A percentile compares a stretch with the other conserved stretches of the same genome.
phyloP scores from a whole-genome alignment of 2,113 vertebrate genomes.

The Grus americana region DNA sequence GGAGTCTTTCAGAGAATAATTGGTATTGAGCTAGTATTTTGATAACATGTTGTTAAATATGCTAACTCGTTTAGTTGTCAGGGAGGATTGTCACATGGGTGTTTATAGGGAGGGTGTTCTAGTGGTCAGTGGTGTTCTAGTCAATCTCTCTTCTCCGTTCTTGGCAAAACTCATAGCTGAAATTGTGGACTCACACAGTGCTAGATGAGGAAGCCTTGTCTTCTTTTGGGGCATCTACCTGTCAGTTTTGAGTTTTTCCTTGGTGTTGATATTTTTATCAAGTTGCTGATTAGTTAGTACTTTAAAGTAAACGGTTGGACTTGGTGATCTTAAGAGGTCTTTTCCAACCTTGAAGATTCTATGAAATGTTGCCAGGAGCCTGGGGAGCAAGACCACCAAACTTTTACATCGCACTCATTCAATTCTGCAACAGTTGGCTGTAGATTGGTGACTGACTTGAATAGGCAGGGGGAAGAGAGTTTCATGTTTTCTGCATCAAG shows the following conservation, averaged over 20 bases:
- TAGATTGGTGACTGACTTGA: not conserved
- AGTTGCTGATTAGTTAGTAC: not conserved
- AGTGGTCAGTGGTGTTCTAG: not conserved
- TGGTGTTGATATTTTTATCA: not conserved
- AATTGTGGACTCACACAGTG: rapidly evolving
- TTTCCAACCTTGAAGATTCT: no score
- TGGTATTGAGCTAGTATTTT: not conserved
- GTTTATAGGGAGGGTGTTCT: not conserved
- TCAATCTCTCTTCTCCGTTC: not conserved
- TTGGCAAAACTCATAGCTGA: not conserved
- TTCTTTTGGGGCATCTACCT: not conserved
- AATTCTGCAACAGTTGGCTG: rapidly evolving
- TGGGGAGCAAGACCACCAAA: not conserved
- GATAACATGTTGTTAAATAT: not conserved
- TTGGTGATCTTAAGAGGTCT: no score
- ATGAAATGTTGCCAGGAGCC: not conserved
- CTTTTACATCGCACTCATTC: rapidly evolving
- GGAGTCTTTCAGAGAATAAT: not conserved
- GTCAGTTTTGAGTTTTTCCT: not conserved
- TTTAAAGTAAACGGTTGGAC: not conserved
- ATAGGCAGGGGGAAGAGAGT: not conserved
- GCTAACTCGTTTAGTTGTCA: not conserved
- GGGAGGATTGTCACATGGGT: not conserved
- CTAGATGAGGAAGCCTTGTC: not conserved
- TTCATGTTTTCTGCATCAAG: not conserved